A percentile compares a stretch with the other conserved stretches of the same genome.
Evolutionary conservation across 2,113 vertebrate genomes (phyloP).

Genomic region (Fulmarus glacialis): DNA sequence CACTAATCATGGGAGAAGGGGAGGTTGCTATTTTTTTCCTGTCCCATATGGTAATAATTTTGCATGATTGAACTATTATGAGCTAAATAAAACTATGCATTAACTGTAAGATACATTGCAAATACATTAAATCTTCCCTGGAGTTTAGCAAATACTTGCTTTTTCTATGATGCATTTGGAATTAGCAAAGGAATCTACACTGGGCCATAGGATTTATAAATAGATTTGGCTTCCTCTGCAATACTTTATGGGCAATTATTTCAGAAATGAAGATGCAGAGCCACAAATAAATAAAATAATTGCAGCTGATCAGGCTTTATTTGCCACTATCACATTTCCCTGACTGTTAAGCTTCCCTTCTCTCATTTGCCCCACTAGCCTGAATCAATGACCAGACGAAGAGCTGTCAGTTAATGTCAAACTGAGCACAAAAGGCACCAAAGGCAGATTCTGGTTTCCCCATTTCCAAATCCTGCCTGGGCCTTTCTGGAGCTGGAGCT

Average conservation of each 20-base stretch:
- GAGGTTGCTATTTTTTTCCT: slow-evolving; percentile 38
- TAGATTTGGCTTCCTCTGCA: slow-evolving; percentile 41
- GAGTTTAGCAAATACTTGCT: slow-evolving; percentile 29
- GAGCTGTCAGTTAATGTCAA: background rate
- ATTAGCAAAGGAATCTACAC: slow-evolving; percentile 45
- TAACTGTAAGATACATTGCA: slow-evolving; percentile 55
- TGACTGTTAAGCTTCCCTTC: background rate
- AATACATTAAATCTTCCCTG: slow-evolving; percentile 51
- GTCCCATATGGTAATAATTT: slow-evolving; percentile 61
- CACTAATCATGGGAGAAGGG: slow-evolving; percentile 4
- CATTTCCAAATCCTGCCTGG: background rate
- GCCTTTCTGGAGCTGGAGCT: background rate
- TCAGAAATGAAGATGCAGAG: slow-evolving; percentile 44
- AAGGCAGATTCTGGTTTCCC: background rate
- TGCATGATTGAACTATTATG: slow-evolving; percentile 42
- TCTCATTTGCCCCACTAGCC: background rate
- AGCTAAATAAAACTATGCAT: slow-evolving; percentile 52
- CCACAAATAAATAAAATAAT: slow-evolving; percentile 55
- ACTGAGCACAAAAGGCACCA: background rate
- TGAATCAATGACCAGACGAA: background rate
- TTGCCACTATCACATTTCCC: background rate
- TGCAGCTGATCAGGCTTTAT: slow-evolving; percentile 21
- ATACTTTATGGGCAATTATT: slow-evolving; percentile 60
- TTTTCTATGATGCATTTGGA: slow-evolving; percentile 54
- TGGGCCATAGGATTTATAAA: slow-evolving; percentile 57